Base-by-base conservation (phyloP, 2,797 vertebrate species). In the Cichlasoma orientale region DNA sequence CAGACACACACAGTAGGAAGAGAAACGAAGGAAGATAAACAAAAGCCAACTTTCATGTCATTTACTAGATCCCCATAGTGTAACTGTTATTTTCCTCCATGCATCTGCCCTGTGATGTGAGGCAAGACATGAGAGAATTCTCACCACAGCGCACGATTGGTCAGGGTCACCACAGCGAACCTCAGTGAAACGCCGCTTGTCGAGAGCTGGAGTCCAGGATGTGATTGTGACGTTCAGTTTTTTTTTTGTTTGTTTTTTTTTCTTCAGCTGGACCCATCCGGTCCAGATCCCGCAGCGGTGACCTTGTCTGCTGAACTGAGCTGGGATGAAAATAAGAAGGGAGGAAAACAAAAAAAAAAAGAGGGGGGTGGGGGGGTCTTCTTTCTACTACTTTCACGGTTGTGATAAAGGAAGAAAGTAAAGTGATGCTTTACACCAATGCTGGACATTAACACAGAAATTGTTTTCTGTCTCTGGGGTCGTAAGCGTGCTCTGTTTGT, bases 1-100 rank as follows among this genome's bases (percentile, higher is more conserved):
- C 52, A 50, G 23, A 50, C 44, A 47, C 56, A 76, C 18, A 66
- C 66, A 79, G 66, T 77, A 47, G 77, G 84, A 82, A 77, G 82
- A 89, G 85, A 77, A 70, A 73, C 8, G 75, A 87, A 86, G 89
- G 84, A 86, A 77, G 86, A 80, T 56, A 72, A 78, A 69, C 70
- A 79, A 70, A 77, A 89, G 68, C 75, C 84, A 86, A 85, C 86
- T 56, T 84, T 82, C 84, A 87, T 74, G 78, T 88, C 78, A 93
- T 90, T 88, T 77, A 83, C 76, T 88, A 81, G 82, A 88, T 85
- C 86, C 90, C 82, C 88, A 84, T 90, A 87, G 85, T 47, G 54
- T 82, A 75, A 84, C 72, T 86, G 82, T 88, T 85, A 75, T 86
- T 87, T 86, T 79, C 76, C 85, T 81, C 80, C 82, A 82, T 77